Evolutionary conservation across 1,140 invertebrate genomes (phyloP).

Genomic region (Zaprionus gabonicus): DNA sequence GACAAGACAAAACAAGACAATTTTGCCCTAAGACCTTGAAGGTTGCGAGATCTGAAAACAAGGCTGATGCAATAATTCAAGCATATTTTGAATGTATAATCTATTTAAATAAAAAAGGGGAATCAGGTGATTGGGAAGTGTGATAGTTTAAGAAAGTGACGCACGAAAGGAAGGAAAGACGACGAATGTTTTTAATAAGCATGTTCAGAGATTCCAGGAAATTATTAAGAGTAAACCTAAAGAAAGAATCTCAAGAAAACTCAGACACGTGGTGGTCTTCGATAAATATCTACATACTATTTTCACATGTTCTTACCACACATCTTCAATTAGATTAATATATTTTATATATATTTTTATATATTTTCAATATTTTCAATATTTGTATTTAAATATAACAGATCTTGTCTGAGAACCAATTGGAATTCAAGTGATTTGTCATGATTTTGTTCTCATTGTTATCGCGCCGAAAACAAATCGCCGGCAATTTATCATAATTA

Average conservation of each 20-base stretch:
- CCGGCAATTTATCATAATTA: conserved; percentile 47
- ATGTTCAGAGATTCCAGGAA: neutral
- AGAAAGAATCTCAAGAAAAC: neutral
- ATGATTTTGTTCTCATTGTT: conserved; percentile 11
- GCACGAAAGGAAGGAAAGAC: conserved; percentile 1
- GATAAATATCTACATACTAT: neutral
- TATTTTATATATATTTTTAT: neutral
- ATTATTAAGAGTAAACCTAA: neutral
- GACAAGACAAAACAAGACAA: neutral
- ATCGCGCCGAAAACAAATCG: conserved; percentile 26
- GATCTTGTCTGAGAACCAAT: neutral
- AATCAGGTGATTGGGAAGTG: conserved; percentile 27
- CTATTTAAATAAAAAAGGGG: conserved; percentile 5
- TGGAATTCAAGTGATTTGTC: conserved; percentile 11
- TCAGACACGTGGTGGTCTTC: neutral
- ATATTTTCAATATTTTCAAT: neutral
- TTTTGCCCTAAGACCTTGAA: conserved; percentile 14
- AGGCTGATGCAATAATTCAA: conserved; percentile 15
- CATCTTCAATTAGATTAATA: neutral
- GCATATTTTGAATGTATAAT: conserved; percentile 14
- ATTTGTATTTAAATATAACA: neutral
- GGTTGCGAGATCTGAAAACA: conserved; percentile 6
- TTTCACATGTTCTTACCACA: neutral
- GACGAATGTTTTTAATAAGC: neutral
- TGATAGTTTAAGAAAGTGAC: conserved; percentile 9